phyloP scores from a whole-genome alignment of 2,113 vertebrate genomes.

The Stegastes partitus region DNA sequence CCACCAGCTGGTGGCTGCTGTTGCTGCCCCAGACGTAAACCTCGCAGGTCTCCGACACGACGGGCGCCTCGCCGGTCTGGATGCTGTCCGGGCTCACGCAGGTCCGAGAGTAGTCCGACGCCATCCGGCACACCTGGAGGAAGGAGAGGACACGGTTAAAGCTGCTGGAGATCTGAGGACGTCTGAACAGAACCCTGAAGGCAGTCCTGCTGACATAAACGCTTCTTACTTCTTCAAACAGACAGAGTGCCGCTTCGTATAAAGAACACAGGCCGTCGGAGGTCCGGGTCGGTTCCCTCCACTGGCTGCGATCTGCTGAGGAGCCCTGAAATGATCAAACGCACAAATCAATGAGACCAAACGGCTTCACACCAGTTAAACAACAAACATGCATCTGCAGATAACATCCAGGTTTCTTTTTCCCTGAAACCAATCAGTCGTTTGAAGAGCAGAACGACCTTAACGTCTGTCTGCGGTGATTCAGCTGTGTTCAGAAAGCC shows the following conservation, averaged over 20 bases:
- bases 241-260: conserved; percentile 94
- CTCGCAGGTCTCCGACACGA: conserved; percentile 96
- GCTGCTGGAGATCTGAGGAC: no score
- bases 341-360: background rate
- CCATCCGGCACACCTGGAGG: conserved; percentile 91
- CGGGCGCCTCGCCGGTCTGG: conserved; percentile 91
- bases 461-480: no score
- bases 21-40: conserved; percentile 92
- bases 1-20: conserved; percentile 89
- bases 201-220: background rate
- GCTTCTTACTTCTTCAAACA: conserved; percentile 93
- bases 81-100: conserved; percentile 98
- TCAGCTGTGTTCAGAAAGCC: no score
- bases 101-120: conserved; percentile 93
- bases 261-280: conserved; percentile 93
- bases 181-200: no score
- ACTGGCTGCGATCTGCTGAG: conserved; percentile 95
- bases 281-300: conserved; percentile 94
- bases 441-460: no score
- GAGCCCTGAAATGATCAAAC: conserved; percentile 86
- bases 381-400: no score
- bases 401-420: no score
- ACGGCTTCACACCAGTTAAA: no score
- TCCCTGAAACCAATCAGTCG: no score
- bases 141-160: no score